Evolutionary conservation across 2,888 invertebrate genomes (phyloP), one percentile per base, ranked within the genome.

Genomic region (Nomada fucata): DNA sequence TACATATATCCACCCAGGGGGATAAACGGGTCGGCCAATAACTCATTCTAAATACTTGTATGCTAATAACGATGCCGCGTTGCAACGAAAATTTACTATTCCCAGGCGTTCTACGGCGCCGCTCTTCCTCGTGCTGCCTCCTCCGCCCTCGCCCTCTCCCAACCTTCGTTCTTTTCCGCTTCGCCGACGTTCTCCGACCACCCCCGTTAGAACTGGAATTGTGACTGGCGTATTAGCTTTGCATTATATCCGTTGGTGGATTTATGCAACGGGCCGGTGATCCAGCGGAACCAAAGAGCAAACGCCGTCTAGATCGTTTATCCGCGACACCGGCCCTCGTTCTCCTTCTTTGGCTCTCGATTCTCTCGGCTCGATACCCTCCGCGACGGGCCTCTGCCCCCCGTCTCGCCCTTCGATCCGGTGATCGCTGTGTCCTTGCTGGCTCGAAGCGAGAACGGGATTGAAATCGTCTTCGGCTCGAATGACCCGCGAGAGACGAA

Each of bases 1-100:
- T 36, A 36, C 89, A 90, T 88, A 86, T 85, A 88, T 84, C 85
- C 80, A 81, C 87, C 89, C 87, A 72, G 70, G 85, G 85, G 89
- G 88, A 90, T 91, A 89, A 91, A 84, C 90, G 85, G 72, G 69
- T 83, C 82, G 83, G 87, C 87, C 85, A 90, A 92, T 93, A 92
- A 93, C 90, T 93, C 93, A 92, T 92, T 90, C 90, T 89, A 92
- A 91, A 91, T 92, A 92, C 92, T 91, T 89, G 91, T 91, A 91
- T 92, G 93, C 92, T 92, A 93, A 91, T 91, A 90, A 90, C 89
- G 84, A 82, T 80, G 87, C 83, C 78, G 79, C 78, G 84, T 70
- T 86, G 85, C 87, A 87, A 87, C 89, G 89, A 86, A 90, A 91
- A 91, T 91, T 90, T 89, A 90, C 90, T 87, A 91, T 92, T 91